Evolutionary conservation across 2,797 vertebrate species (phyloP).

Genomic region (Borostomias antarcticus): DNA sequence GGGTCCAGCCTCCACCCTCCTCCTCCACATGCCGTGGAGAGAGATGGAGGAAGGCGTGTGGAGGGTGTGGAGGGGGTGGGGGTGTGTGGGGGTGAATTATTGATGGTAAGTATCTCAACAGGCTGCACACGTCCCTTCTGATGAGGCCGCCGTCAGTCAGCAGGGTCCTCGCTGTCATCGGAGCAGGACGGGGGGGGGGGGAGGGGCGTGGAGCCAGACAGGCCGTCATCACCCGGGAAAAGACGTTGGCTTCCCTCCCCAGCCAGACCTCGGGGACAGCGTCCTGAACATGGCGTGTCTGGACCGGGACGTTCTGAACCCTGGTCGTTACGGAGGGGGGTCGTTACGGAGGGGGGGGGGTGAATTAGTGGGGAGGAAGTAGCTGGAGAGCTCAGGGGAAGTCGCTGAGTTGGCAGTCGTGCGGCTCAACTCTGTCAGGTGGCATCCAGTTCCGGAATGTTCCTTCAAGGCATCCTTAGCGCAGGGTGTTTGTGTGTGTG

Average conservation of each 20-base stretch:
- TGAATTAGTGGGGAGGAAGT: constrained; percentile 50
- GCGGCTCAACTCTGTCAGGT: constrained; percentile 70
- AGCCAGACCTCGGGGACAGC: constrained; percentile 50
- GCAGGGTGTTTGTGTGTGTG: constrained; percentile 39
- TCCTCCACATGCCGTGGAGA: constrained; percentile 15
- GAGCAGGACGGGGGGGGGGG: constrained; percentile 18
- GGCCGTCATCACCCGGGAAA: constrained; percentile 46
- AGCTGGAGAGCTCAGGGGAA: constrained; percentile 64
- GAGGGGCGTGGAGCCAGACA: constrained; percentile 11
- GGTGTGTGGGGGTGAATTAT: constrained; percentile 71
- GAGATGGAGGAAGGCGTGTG: constrained; percentile 22
- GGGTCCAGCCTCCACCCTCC: too few species aligned
- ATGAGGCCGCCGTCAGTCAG: constrained; percentile 75
- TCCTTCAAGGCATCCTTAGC: constrained; percentile 44
- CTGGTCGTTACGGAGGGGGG: constrained; percentile 8
- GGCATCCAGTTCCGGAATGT: constrained; percentile 50
- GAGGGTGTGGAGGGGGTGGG: constrained; percentile 2
- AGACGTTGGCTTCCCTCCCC: constrained; percentile 15
- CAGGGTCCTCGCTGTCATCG: constrained; percentile 42
- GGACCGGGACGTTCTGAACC: too few species aligned
- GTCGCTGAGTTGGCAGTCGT: constrained; percentile 59
- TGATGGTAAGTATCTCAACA: constrained; percentile 82
- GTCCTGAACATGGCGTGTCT: constrained; percentile 45
- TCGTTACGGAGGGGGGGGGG: constrained; percentile 24
- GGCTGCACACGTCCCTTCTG: constrained; percentile 74